A percentile compares a stretch with the other conserved stretches of the same genome.
Conservation (phyloP, 53 echinoderm and acorn worm species). For the Crossaster papposus region DNA sequence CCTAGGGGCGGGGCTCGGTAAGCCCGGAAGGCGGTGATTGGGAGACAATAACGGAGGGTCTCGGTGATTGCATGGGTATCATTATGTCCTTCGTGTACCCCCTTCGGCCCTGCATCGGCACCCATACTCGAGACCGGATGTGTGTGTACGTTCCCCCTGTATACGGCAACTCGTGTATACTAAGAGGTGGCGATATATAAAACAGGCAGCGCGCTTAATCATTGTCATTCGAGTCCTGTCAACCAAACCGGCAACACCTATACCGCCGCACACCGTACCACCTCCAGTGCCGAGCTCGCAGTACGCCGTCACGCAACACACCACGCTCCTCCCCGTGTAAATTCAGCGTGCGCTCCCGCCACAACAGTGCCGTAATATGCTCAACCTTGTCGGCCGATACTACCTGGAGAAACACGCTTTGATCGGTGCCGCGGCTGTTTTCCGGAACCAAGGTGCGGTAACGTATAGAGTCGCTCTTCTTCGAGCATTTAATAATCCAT, state of each 20-base stretch:
- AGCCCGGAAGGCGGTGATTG: conserved; percentile 55
- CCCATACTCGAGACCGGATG: conserved; percentile 11
- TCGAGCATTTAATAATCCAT: background rate
- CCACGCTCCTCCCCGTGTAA: no score
- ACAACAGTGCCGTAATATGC: conserved; percentile 38
- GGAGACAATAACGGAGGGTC: conserved; percentile 35
- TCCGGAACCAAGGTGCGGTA: conserved; percentile 54
- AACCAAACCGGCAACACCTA: background rate
- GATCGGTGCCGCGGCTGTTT: conserved; percentile 54
- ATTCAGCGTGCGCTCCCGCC: background rate
- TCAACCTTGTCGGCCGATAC: conserved; percentile 53
- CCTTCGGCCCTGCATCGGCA: background rate
- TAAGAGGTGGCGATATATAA: background rate
- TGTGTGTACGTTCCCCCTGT: background rate
- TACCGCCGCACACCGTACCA: background rate
- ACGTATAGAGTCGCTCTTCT: background rate
- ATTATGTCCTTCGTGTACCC: background rate
- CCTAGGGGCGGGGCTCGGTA: conserved; percentile 24
- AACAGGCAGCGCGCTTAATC: background rate
- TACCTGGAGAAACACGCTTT: conserved; percentile 61
- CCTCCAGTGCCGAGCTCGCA: background rate
- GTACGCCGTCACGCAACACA: background rate
- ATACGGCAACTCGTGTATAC: background rate
- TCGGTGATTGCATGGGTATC: conserved; percentile 11
- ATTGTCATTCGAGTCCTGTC: background rate